Base-by-base conservation (phyloP, 2,797 vertebrate species). In the Gallinago stenura region DNA sequence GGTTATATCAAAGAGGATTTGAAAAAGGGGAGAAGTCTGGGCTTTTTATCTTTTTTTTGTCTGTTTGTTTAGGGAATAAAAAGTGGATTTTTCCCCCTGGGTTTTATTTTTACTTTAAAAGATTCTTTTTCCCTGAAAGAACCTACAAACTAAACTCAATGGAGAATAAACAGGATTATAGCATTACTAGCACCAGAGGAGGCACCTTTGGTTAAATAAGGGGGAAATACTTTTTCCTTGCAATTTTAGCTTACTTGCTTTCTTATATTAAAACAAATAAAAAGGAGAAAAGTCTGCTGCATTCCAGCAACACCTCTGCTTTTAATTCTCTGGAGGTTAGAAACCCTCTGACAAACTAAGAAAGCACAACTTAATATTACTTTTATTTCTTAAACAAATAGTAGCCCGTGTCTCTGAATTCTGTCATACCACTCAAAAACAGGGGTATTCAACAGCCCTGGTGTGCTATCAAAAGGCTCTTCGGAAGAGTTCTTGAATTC, bases 1-100 rank as follows among this genome's bases (percentile, higher is more conserved):
- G 20, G 28, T 65, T 91, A 15, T 83, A 90, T 88, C 53, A 78
- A 93, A 92, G 62, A 82, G 61, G 53, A 76, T 90, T 95, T 90
- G 31, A 8, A 60, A 62, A 64, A 78, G 22, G 24, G 16, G 25
- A 78, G 30, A 87, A 81, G 22, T 69, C 28, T 81, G 33, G 4
- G 3, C 0, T 8, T 60, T 75, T 69, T 30, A 25, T 54, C 20
- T 56, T 69, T 78, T 45, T 90, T 89, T 69, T 69, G 37, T 37
- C 37, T 73, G 35, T 84, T 89, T 75, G n/a, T 46, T 85, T 69
- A 86, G 39, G 43, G 19, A 75, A 86, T 83, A 71, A 75, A 93
- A 82, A 61, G 15, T 88, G 50, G 18, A 33, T 46, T 89, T 92
- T 96, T 48, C 60, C 43, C 21, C 77, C 7, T 15, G 15, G 20